These are phyloP conservation scores for Nemopilema nomurai DNA, from an alignment of 30 jellyfish, hydroid and myxozoan species.

Conservation along the genomic window DNA sequence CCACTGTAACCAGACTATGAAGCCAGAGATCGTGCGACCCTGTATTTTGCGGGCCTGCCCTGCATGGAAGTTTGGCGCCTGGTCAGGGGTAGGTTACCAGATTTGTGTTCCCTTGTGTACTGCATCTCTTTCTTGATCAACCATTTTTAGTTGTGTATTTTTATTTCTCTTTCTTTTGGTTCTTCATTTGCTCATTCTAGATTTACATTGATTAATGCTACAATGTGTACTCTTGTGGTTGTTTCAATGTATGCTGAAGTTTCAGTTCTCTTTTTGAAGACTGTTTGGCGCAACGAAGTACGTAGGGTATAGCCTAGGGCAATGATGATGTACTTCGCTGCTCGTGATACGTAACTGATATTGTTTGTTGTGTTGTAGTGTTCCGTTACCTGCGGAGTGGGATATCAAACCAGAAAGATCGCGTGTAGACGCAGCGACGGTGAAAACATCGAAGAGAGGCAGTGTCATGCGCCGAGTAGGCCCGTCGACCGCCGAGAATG, in stretches of 20 bases:
- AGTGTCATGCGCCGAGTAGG: conserved; percentile 67
- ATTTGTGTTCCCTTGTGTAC: not conserved
- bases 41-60: conserved; percentile 88
- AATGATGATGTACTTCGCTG: no score
- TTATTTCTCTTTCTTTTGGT: not conserved
- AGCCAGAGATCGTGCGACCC: conserved; percentile 78
- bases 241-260: no score
- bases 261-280: no score
- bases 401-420: conserved; percentile 78
- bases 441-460: conserved; percentile 68
- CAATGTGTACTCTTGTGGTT: no score
- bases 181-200: not conserved
- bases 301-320: no score
- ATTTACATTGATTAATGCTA: not conserved
- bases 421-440: conserved; percentile 84
- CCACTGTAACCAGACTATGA: conserved; percentile 54
- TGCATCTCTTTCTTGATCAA: not conserved
- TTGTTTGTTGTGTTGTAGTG: conserved; percentile 45
- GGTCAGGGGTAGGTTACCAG: conserved; percentile 76
- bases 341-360: no score
- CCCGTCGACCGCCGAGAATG: conserved; percentile 86
- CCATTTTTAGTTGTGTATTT: not conserved
- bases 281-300: no score
- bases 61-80: conserved; percentile 86
- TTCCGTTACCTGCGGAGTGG: conserved; percentile 89